Conservation (phyloP, 2,888 invertebrate genomes). For the Idaea dimidiata region DNA sequence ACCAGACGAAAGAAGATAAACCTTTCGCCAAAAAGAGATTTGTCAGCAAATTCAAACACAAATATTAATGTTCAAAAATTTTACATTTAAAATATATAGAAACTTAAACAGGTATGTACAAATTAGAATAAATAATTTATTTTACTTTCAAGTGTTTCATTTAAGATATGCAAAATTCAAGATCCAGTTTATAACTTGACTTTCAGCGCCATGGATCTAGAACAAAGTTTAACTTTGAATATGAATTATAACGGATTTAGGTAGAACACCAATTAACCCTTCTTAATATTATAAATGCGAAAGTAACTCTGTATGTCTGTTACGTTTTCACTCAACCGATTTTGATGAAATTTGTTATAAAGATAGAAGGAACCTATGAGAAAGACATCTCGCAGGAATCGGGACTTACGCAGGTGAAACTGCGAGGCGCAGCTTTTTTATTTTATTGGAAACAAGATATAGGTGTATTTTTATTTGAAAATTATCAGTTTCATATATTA, state of each 20-base stretch:
- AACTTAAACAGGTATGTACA: constrained; percentile 1
- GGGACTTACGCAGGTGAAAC: too few relatives aligned
- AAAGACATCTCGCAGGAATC: too few relatives aligned
- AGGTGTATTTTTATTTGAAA: too few relatives aligned
- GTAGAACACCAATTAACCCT: too few relatives aligned
- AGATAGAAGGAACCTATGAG: too few relatives aligned
- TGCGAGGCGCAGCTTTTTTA: too few relatives aligned
- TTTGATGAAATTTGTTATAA: too few relatives aligned
- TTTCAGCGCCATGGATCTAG: constrained; percentile 45
- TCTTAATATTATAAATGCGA: too few relatives aligned
- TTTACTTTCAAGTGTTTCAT: neutral
- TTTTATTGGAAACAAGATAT: too few relatives aligned
- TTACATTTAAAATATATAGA: neutral
- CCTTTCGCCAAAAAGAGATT: constrained; percentile 58
- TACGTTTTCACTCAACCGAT: too few relatives aligned
- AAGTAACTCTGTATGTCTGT: too few relatives aligned
- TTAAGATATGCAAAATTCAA: constrained; percentile 7
- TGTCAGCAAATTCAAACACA: constrained; percentile 51
- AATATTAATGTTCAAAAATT: constrained; percentile 37
- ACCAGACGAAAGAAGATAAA: constrained; percentile 60
- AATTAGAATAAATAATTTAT: constrained; percentile 12
- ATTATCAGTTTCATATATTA: too few relatives aligned
- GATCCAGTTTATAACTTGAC: constrained; percentile 8
- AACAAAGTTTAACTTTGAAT: constrained; percentile 28
- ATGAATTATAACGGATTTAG: neutral